Evolutionary conservation across 2,888 invertebrate genomes (phyloP).

Genomic region (Nymphalis c-album): DNA sequence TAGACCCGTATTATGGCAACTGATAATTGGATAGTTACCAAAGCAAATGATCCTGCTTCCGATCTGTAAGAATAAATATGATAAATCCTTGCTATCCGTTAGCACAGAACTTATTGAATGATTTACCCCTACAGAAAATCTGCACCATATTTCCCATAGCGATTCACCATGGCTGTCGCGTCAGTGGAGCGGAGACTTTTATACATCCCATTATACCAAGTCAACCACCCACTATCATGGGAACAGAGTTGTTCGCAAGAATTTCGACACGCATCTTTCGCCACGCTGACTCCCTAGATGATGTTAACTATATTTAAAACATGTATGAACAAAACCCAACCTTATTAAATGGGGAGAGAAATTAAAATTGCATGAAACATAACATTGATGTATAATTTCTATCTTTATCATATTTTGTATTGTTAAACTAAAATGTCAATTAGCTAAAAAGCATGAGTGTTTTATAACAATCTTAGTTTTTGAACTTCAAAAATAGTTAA

Average conservation of each 20-base stretch:
- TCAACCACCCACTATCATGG: slow-evolving; percentile 53
- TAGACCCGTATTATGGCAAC: no score
- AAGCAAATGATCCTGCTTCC: no score
- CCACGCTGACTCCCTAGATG: slow-evolving; percentile 45
- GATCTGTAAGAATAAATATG: neutral
- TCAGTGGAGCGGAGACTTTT: slow-evolving; percentile 45
- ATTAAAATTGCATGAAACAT: neutral
- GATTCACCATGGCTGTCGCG: slow-evolving; percentile 56
- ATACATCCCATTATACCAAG: slow-evolving; percentile 20
- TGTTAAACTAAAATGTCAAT: slow-evolving; percentile 13
- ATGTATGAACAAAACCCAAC: neutral
- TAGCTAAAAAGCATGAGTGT: neutral
- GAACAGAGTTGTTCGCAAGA: slow-evolving; percentile 67
- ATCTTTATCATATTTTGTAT: neutral
- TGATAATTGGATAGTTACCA: no score
- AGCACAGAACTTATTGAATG: neutral
- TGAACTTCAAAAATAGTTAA: no score
- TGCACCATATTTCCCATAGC: slow-evolving; percentile 59
- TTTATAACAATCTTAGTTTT: neutral
- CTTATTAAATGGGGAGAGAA: neutral
- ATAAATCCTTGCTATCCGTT: neutral
- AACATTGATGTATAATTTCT: neutral
- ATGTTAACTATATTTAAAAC: slow-evolving; percentile 6
- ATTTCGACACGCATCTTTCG: slow-evolving; percentile 57
- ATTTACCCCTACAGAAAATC: slow-evolving; percentile 40